Conservation (phyloP, 2,113 vertebrate genomes). For the Acrocephalus kingi region DNA sequence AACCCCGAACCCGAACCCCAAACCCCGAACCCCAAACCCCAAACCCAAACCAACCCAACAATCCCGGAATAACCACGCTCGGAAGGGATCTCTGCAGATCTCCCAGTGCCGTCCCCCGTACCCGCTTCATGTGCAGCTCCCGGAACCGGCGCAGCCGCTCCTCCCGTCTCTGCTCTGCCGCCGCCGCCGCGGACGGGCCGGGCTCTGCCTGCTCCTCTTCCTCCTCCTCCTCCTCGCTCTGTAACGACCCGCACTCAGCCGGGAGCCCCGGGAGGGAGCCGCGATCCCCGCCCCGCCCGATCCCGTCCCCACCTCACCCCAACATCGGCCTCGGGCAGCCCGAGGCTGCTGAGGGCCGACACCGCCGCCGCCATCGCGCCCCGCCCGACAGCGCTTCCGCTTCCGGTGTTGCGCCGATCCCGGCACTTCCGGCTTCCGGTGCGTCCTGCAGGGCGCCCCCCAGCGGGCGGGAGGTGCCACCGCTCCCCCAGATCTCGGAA, state of each 20-base stretch:
- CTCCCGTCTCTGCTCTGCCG: constrained; percentile 81
- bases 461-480: neutral
- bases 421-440: neutral
- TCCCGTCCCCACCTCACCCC: neutral
- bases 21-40: no score
- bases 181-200: neutral
- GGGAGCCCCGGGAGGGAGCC: rapidly evolving
- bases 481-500: rapidly evolving
- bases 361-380: neutral
- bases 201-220: constrained; percentile 6
- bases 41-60: neutral
- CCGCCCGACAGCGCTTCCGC: neutral
- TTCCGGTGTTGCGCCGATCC: neutral
- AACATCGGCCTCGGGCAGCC: neutral
- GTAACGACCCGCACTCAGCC: neutral
- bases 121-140: constrained; percentile 91
- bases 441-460: neutral
- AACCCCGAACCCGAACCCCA: neutral
- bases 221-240: neutral
- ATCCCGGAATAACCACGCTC: rapidly evolving
- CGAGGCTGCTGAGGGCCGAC: neutral
- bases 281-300: rapidly evolving
- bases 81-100: no score
- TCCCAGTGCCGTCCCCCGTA: neutral
- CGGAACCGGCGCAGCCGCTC: constrained; percentile 86